phyloP scores from a whole-genome alignment of 2,113 vertebrate genomes.

The Guaruba guarouba region DNA sequence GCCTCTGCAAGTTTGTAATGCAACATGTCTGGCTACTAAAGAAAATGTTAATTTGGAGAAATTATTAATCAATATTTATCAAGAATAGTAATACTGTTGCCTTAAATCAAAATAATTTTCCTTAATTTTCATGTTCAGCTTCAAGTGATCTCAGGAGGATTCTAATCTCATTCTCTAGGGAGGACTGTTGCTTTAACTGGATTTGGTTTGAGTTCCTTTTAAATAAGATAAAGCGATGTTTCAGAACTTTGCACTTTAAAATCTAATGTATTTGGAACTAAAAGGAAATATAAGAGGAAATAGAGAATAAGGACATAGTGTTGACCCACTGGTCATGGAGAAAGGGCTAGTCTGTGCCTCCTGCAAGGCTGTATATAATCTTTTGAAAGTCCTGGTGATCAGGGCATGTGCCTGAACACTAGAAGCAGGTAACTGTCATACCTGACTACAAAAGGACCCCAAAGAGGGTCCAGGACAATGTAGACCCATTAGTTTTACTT shows the following conservation, averaged over 20 bases:
- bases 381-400: not conserved
- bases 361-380: not conserved
- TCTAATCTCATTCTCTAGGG: not conserved
- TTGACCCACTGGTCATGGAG: fast-evolving
- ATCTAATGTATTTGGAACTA: not conserved
- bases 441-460: too few species aligned
- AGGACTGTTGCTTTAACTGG: not conserved
- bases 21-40: not conserved
- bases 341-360: not conserved
- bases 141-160: not conserved
- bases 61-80: not conserved
- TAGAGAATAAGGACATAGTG: not conserved
- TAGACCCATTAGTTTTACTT: not conserved
- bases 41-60: not conserved
- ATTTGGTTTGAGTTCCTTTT: not conserved
- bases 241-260: not conserved
- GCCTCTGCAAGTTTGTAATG: not conserved
- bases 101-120: not conserved
- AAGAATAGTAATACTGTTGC: not conserved
- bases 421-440: not conserved
- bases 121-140: not conserved
- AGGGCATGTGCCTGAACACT: not conserved
- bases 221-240: not conserved
- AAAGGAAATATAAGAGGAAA: not conserved
- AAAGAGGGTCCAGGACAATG: not conserved